Evolutionary conservation across 1,140 invertebrate species (phyloP).

Genomic region (Drosophila eugracilis): DNA sequence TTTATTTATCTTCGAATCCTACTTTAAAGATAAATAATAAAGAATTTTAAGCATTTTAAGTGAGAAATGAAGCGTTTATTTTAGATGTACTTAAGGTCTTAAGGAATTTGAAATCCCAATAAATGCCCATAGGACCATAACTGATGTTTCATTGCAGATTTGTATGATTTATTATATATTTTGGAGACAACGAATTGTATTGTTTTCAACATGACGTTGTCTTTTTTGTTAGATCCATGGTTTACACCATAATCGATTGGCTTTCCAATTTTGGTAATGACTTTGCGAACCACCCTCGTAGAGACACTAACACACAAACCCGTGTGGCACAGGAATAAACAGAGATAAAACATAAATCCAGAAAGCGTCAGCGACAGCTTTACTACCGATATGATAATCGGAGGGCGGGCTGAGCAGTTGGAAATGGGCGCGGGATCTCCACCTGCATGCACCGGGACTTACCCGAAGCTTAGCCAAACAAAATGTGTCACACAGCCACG

Average conservation of each 20-base stretch:
- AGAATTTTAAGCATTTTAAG: too few relatives aligned
- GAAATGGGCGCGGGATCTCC: conserved; percentile 2
- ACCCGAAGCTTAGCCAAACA: conserved; percentile 31
- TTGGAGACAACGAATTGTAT: not conserved
- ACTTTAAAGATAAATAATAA: too few relatives aligned
- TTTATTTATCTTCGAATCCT: too few relatives aligned
- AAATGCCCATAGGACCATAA: too few relatives aligned
- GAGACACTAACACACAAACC: conserved; percentile 13
- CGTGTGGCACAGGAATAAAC: conserved; percentile 28
- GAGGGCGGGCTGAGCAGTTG: not conserved
- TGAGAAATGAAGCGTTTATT: too few relatives aligned
- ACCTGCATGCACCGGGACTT: conserved; percentile 25
- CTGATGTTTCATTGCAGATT: too few relatives aligned
- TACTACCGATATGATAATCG: conserved; percentile 14
- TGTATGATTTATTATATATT: not conserved
- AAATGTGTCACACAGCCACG: conserved; percentile 13
- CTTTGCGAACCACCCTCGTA: conserved; percentile 5
- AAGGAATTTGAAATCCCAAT: too few relatives aligned
- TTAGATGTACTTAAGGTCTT: too few relatives aligned
- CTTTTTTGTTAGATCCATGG: not conserved
- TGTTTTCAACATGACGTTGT: not conserved
- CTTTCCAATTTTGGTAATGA: not conserved
- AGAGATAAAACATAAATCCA: conserved; percentile 43
- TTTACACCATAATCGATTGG: not conserved
- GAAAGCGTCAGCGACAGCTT: conserved; percentile 6